Percentiles rank a stretch among this genome's conserved stretches.
phyloP scores from a whole-genome alignment of 2,797 vertebrate genomes.

The Scolopax rusticola region DNA sequence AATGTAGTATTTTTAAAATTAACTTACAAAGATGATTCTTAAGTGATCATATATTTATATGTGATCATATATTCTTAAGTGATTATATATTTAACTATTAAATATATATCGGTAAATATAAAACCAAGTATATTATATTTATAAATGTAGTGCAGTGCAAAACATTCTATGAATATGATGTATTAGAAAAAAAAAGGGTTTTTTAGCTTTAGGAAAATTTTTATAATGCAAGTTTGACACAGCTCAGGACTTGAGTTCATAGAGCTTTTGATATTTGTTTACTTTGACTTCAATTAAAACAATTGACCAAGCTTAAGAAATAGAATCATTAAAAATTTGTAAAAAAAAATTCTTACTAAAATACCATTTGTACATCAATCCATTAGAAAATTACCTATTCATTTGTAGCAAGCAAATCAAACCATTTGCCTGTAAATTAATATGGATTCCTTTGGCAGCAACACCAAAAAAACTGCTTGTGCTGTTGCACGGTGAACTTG shows the following conservation, averaged over 20 bases:
- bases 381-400: neutral
- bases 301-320: neutral
- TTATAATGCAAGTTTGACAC: neutral
- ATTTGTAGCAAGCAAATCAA: neutral
- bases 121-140: neutral
- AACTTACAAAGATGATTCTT: neutral
- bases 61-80: neutral
- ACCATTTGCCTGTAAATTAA: neutral
- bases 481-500: rapidly evolving
- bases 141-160: neutral
- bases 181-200: neutral
- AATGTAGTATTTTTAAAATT: neutral
- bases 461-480: neutral
- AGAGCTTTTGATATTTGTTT: neutral
- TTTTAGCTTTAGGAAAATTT: neutral
- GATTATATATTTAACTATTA: no score
- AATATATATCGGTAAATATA: neutral
- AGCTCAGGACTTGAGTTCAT: neutral
- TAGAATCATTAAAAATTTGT: neutral
- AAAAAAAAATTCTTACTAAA: neutral
- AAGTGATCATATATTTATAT: no score
- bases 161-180: neutral
- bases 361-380: neutral
- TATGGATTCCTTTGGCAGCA: neutral
- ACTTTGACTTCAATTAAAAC: neutral